phyloP scores from a whole-genome alignment of 2,113 vertebrate species.

The Sinosuthora webbiana region DNA sequence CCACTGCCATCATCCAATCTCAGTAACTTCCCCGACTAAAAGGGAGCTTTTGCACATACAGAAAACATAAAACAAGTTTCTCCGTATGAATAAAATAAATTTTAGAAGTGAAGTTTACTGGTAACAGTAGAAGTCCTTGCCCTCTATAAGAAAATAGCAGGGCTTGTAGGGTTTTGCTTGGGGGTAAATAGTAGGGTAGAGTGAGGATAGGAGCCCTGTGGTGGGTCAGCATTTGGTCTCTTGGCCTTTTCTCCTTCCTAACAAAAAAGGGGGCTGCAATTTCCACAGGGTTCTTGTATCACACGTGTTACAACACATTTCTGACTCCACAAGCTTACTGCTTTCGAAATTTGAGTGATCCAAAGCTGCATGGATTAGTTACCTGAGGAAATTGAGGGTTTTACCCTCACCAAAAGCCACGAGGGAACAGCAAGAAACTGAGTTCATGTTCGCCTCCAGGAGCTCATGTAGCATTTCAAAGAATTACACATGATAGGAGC shows the following conservation, averaged over 20 bases:
- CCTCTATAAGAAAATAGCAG: background rate
- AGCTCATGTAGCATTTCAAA: background rate
- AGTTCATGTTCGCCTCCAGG: background rate
- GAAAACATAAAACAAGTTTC: background rate
- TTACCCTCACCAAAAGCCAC: background rate
- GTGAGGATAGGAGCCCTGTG: background rate
- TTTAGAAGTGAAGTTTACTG: background rate
- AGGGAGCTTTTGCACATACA: background rate
- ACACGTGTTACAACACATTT: background rate
- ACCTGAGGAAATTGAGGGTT: accelerated
- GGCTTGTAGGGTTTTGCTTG: background rate
- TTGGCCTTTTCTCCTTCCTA: background rate
- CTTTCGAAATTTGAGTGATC: background rate
- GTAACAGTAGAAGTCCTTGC: background rate
- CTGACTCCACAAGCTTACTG: background rate
- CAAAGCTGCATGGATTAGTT: background rate
- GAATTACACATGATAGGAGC: background rate
- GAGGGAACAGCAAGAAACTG: background rate
- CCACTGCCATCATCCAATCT: background rate
- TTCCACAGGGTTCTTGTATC: background rate
- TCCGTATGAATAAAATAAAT: background rate
- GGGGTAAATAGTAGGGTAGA: background rate
- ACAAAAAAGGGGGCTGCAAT: background rate
- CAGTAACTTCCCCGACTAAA: background rate
- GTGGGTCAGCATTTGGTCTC: background rate